Evolutionary conservation across 2,888 invertebrate genomes (phyloP), one percentile per base, ranked within the genome.

Genomic region (Hecatera dysodea): DNA sequence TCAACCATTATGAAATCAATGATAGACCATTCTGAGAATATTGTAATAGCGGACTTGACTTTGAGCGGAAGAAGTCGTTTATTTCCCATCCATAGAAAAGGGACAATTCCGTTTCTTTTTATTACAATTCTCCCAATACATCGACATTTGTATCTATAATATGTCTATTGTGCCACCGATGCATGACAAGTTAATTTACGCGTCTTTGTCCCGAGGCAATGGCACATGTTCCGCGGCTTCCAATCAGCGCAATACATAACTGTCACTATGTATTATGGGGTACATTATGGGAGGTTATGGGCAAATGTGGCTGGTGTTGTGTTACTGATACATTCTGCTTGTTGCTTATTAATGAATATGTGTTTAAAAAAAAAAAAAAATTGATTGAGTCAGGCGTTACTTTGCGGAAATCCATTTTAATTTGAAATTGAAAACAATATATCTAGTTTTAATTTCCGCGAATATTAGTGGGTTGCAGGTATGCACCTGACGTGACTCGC

Each of bases 161-260:
- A 22, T 36, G 6, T 7, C 12, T 1, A 6, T 3, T 29, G 11
- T 29, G 50, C 44, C 36, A 52, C 12, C 61, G 33, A 75, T 78
- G 44, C 56, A 72, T 72, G 72, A 62, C 72, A 46, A 78, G 78
- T 57, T 61, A 62, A 52, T 78, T 52, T 15, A 19, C 24, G n/a
- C 12, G 78, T 50, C 72, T 57, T 72, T 72, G 72, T 77, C 17
- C 60, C 7, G 48, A 11, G 24, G 44, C 50, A 74, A 78, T 72
- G 78, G 78, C 56, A 52, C 61, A 78, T 72, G 72, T 59, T 71
- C 50, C 44, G 24, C n/a, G 24, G 78, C 50, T 39, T 29, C 78
- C 61, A 78, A 74, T 74, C 61, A 71, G 56, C 15, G 44, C 12
- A 46, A 78, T 78, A 55, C 55, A 62, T 74, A 39, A 74, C 78